Percentiles rank a stretch among this genome's conserved stretches.
These are phyloP conservation scores for Seriola rivoliana DNA, from an alignment of 2,113 vertebrate genomes.

Conservation along the genomic window DNA sequence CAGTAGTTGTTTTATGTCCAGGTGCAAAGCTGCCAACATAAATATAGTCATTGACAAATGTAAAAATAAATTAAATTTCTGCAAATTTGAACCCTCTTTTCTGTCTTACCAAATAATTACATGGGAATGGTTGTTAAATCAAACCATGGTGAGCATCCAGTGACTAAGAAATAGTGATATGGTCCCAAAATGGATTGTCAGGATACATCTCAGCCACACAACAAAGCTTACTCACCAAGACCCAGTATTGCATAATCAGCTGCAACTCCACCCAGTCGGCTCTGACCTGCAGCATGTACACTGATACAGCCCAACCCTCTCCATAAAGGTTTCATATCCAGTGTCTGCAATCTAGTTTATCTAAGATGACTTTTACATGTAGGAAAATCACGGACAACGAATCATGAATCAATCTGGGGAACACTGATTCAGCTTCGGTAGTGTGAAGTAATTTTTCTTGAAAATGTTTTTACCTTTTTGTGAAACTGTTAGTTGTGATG, in stretches of 20 bases:
- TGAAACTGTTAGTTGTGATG: not conserved
- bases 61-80: too few relatives aligned
- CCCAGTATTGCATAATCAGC: constrained; percentile 37
- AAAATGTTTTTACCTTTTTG: not conserved
- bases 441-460: not conserved
- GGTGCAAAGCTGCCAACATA: not conserved
- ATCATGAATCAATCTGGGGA: not conserved
- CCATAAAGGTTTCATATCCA: constrained; percentile 24
- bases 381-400: not conserved
- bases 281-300: not conserved
- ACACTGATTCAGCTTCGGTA: not conserved
- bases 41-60: not conserved
- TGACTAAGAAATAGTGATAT: constrained; percentile 10
- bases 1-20: not conserved
- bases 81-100: not conserved
- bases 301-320: constrained; percentile 20
- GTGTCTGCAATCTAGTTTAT: not conserved
- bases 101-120: not conserved
- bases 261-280: constrained; percentile 36
- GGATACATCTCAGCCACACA: not conserved
- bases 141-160: constrained; percentile 2
- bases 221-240: constrained; percentile 15
- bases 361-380: not conserved
- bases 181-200: constrained; percentile 14
- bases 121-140: constrained; percentile 11